These are phyloP conservation scores for Holacanthus passer DNA, from an alignment of 2,113 vertebrate genomes.

Conservation along the genomic window DNA sequence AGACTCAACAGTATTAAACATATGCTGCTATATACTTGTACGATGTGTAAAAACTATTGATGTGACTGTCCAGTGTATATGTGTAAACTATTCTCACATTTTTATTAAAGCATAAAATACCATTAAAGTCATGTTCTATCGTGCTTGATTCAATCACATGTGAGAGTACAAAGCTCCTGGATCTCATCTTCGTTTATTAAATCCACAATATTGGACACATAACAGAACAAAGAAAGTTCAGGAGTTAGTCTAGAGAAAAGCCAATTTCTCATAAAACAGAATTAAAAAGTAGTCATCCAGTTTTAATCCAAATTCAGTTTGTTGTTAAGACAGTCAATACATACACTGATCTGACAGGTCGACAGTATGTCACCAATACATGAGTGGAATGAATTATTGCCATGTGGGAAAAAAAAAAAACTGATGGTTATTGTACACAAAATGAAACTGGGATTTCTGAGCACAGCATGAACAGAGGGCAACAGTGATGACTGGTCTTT, in stretches of 20 bases:
- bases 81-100: constrained; percentile 88
- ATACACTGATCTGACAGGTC: constrained; percentile 12
- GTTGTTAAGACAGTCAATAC: not conserved
- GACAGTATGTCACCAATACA: not conserved
- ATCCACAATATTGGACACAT: constrained; percentile 38
- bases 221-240: constrained; percentile 14
- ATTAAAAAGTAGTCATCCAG: constrained; percentile 16
- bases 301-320: not conserved
- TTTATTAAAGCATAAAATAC: constrained; percentile 87
- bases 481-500: not conserved
- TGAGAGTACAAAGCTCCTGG: not conserved
- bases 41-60: constrained; percentile 86
- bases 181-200: constrained; percentile 65
- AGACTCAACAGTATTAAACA: constrained; percentile 87
- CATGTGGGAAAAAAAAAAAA: not conserved
- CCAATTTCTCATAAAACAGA: not conserved
- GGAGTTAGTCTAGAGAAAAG: not conserved
- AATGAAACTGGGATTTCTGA: not conserved
- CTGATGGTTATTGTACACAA: not conserved
- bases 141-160: not conserved
- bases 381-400: constrained; percentile 25
- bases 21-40: constrained; percentile 89
- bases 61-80: constrained; percentile 85
- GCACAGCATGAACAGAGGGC: not conserved
- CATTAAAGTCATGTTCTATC: constrained; percentile 20